Percentiles rank a stretch among this genome's conserved stretches.
Evolutionary conservation across 2,113 vertebrate genomes (phyloP).

Genomic region (Psophia crepitans): DNA sequence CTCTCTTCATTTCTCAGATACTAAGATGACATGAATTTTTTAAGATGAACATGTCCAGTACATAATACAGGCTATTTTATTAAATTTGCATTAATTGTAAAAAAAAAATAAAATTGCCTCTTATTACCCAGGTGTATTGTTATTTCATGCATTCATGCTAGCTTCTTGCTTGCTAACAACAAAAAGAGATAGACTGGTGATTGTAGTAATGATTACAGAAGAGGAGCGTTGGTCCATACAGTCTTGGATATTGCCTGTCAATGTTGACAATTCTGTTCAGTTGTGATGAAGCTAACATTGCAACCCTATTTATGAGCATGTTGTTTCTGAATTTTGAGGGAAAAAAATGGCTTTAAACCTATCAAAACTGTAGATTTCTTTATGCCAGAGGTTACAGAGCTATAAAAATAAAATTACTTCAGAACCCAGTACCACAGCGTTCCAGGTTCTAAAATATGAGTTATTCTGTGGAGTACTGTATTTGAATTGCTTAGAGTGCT

Average conservation of each 20-base stretch:
- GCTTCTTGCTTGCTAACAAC: not conserved
- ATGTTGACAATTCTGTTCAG: not conserved
- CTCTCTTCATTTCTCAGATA: not conserved
- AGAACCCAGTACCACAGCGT: not conserved
- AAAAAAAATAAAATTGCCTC: not conserved
- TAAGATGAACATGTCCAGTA: not conserved
- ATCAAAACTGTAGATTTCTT: not conserved
- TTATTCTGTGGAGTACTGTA: not conserved
- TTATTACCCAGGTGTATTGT: not conserved
- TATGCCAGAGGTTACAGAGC: not conserved
- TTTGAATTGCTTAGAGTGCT: not conserved
- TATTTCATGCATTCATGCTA: not conserved
- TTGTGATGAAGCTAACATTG: not conserved
- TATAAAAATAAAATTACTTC: not conserved
- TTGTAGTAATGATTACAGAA: not conserved
- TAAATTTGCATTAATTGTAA: not conserved
- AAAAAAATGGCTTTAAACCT: not conserved
- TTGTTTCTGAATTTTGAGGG: not conserved
- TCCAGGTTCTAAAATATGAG: not conserved
- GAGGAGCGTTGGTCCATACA: not conserved
- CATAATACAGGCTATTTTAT: not conserved
- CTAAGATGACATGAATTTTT: not conserved
- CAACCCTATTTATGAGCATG: not conserved
- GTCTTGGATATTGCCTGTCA: not conserved
- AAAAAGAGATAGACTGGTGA: not conserved